Evolutionary conservation across 2,888 invertebrate genomes (phyloP).

Genomic region (Acanthosepion pharaonis): DNA sequence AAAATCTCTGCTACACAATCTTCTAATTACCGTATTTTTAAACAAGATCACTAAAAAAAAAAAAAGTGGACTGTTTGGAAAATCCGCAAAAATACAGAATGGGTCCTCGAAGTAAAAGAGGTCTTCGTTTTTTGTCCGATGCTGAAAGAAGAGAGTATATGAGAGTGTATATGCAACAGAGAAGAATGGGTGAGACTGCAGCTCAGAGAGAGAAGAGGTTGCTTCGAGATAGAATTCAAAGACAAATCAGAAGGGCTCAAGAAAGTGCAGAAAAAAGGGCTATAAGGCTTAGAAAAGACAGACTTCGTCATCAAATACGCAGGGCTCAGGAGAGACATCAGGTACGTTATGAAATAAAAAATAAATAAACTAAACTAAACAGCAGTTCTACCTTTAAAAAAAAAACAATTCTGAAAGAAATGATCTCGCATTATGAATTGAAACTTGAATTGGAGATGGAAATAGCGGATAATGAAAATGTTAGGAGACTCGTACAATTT

Average conservation of each 20-base stretch:
- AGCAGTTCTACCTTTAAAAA: not conserved
- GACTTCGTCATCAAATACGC: not conserved
- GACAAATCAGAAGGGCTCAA: not conserved
- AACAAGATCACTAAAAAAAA: not conserved
- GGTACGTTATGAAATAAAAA: not conserved
- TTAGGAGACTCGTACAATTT: not conserved
- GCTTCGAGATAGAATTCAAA: not conserved
- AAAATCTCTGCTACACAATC: not conserved
- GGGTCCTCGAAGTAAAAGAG: not conserved
- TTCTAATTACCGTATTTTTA: not conserved
- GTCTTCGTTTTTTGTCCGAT: conserved; percentile 11
- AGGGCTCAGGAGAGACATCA: not conserved
- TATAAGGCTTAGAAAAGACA: conserved; percentile 13
- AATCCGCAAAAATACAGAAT: not conserved
- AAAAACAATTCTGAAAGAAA: not conserved
- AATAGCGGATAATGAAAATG: not conserved
- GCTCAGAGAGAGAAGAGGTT: conserved; percentile 3
- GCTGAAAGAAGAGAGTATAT: not conserved
- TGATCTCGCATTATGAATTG: not conserved
- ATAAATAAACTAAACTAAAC: no score
- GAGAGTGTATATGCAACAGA: not conserved
- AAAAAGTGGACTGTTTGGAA: no score
- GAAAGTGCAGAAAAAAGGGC: conserved; percentile 15
- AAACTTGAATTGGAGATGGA: not conserved
- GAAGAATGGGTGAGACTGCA: not conserved